Conservation (phyloP, 2,113 vertebrate genomes). For the Daphoenositta chrysoptera region DNA sequence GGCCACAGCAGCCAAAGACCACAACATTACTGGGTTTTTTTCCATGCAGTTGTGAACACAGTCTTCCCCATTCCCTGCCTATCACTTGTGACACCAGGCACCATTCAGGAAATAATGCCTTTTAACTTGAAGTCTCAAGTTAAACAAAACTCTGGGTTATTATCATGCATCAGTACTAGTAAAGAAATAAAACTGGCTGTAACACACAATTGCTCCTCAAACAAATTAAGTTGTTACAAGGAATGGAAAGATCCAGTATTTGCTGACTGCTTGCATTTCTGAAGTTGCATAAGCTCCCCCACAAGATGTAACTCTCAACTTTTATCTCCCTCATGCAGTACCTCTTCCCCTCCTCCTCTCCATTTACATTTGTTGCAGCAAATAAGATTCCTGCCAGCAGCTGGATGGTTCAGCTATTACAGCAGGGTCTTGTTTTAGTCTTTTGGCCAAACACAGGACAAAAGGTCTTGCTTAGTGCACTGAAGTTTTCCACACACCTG, state of each 20-base stretch:
- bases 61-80: background rate
- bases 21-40: background rate
- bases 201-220: background rate
- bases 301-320: background rate
- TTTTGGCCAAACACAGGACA: background rate
- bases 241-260: background rate
- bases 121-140: background rate
- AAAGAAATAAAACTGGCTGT: background rate
- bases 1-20: background rate
- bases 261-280: background rate
- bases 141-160: background rate
- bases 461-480: background rate
- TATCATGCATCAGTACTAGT: background rate
- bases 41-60: background rate
- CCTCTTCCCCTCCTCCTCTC: background rate
- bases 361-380: background rate
- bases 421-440: background rate
- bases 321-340: background rate
- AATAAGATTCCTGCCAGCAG: background rate
- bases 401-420: background rate
- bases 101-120: background rate
- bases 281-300: background rate
- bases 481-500: conserved; percentile 71
- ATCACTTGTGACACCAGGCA: background rate
- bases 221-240: background rate